Base-by-base conservation (phyloP, 2,797 vertebrate genomes). In the Gambelia wislizenii region DNA sequence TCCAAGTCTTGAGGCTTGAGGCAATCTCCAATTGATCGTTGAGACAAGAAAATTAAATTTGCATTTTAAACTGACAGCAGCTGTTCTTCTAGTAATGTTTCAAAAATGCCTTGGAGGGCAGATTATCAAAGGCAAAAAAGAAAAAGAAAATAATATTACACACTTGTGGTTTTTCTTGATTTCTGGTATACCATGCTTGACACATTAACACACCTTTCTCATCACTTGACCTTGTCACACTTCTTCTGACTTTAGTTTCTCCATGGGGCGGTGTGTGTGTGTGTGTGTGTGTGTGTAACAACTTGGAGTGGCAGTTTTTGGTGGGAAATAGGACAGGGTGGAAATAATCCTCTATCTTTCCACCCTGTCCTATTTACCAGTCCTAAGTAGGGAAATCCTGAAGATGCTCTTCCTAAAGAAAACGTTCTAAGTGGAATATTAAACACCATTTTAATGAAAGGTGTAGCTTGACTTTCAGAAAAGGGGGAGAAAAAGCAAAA, bases 31-130 rank as follows among this genome's bases (percentile, higher is more conserved):
- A 72, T 59, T 85, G 83, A 85, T 85, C n/a, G 12, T 36, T 80
- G 52, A 89, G 83, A 85, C 76, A 74, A 80, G 83, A 85, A 85
- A 89, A 89, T 89, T 84, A 89, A 84, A 89, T 89, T 89, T 89
- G 87, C 82, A 89, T 89, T 89, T 89, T 84, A 89, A 89, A 89
- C 87, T 84, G 87, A 84, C 87, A 84, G 87, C 87, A 89, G 87
- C 87, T 89, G 87, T 84, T 84, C 82, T 33, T 36, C 61, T 79
- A 44, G 39, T 78, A 84, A 79, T 72, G 83, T 61, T 81, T 79
- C 54, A 6, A 39, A 69, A 79, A 74, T 64, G 83, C 77, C 87
- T 84, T 4, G 49, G 36, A 54, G 87, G 87, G 64, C 18, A 59
- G 82, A 70, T 30, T 69, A 79, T 84, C 82, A 47, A 47, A 59